Conservation (phyloP, 2,113 vertebrate genomes). For the Dasyurus viverrinus region DNA sequence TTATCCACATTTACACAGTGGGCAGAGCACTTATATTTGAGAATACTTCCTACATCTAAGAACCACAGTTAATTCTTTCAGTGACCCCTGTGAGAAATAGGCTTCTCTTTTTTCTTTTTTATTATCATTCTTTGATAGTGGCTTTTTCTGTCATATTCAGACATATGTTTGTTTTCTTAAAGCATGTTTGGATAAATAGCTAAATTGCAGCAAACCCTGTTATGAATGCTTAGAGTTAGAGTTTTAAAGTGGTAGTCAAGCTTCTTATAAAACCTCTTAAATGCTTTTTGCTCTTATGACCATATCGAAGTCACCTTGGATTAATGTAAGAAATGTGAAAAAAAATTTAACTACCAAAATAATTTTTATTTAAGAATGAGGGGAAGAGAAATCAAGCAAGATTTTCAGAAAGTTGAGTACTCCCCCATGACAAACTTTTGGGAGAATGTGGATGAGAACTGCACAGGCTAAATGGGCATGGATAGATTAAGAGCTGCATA, state of each 20-base stretch:
- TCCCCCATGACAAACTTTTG: neutral
- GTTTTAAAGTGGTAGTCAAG: slow-evolving; percentile 67
- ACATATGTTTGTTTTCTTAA: slow-evolving; percentile 77
- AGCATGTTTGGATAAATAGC: slow-evolving; percentile 81
- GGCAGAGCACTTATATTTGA: slow-evolving; percentile 74
- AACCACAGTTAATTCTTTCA: slow-evolving; percentile 72
- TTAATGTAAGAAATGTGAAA: slow-evolving; percentile 81
- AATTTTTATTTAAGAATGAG: slow-evolving; percentile 80
- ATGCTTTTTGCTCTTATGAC: slow-evolving; percentile 78
- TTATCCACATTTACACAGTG: slow-evolving; percentile 64
- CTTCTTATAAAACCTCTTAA: slow-evolving; percentile 72
- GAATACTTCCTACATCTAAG: slow-evolving; percentile 80
- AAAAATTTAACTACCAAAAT: slow-evolving; percentile 76
- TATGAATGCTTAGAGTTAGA: slow-evolving; percentile 78
- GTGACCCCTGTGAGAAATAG: slow-evolving; percentile 72
- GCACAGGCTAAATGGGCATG: neutral
- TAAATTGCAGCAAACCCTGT: slow-evolving; percentile 70
- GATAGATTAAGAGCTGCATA: neutral
- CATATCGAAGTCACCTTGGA: slow-evolving; percentile 73
- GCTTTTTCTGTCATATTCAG: slow-evolving; percentile 75
- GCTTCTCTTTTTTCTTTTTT: slow-evolving; percentile 79
- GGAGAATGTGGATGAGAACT: neutral
- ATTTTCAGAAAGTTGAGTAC: neutral
- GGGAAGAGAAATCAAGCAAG: neutral
- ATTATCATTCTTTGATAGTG: slow-evolving; percentile 78